Conservation (phyloP, 2,113 vertebrate species). For the Cinclus mexicanus region DNA sequence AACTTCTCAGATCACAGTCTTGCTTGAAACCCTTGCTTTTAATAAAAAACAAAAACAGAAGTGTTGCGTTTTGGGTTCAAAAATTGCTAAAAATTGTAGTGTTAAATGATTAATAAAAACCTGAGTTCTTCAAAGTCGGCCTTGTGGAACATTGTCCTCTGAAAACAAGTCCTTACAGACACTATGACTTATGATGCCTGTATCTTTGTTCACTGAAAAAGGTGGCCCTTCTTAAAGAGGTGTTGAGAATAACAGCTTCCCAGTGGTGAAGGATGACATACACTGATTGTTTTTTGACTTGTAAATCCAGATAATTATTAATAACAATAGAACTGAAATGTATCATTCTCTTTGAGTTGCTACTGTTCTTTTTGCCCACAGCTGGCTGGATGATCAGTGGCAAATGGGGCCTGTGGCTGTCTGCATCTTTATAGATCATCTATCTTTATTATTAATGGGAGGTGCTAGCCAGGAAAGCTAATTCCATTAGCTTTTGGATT, state of each 20-base stretch:
- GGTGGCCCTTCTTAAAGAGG: neutral
- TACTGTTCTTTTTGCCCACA: neutral
- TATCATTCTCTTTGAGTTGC: neutral
- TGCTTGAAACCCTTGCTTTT: neutral
- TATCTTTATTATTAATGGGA: neutral
- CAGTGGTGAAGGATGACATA: neutral
- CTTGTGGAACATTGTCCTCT: neutral
- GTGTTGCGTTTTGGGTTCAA: neutral
- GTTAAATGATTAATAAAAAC: neutral
- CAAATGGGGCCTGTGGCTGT: neutral
- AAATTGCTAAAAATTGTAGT: neutral
- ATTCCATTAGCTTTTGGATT: neutral
- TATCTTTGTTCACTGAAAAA: neutral
- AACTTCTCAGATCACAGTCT: neutral
- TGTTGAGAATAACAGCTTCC: neutral
- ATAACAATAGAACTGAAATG: neutral
- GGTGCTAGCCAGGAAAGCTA: neutral
- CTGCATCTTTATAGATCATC: neutral
- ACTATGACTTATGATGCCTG: fast-evolving
- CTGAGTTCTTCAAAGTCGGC: neutral
- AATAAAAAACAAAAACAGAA: neutral
- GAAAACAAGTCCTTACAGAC: neutral
- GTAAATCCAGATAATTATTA: neutral
- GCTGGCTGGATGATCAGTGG: neutral
- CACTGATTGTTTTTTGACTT: neutral